Evolutionary conservation across 2,888 invertebrate genomes (phyloP).

Genomic region (Tetanocera ferruginea): DNA sequence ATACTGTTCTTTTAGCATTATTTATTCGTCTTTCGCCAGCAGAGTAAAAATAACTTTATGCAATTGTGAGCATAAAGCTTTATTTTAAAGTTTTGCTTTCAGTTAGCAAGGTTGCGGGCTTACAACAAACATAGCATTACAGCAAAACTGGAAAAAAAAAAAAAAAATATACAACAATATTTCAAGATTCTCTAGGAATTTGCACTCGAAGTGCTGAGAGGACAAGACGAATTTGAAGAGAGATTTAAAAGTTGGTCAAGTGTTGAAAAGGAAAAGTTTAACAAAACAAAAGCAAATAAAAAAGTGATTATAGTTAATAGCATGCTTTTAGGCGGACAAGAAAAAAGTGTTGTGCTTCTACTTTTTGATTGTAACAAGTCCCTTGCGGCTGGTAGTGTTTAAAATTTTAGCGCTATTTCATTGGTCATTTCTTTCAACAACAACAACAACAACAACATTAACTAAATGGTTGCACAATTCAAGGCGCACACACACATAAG

Average conservation of each 20-base stretch:
- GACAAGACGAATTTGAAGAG: conserved; percentile 57
- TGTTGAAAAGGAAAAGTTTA: conserved; percentile 18
- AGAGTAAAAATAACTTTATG: conserved; percentile 24
- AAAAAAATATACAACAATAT: conserved; percentile 31
- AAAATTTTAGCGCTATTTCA: too few species aligned
- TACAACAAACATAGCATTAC: too few species aligned
- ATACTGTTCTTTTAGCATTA: conserved; percentile 12
- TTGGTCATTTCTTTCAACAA: too few species aligned
- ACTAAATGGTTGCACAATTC: too few species aligned
- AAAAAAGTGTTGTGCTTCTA: not conserved
- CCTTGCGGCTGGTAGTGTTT: too few species aligned
- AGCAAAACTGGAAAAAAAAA: conserved; percentile 33
- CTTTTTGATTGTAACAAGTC: too few species aligned
- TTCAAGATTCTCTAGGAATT: conserved; percentile 51
- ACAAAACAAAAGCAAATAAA: conserved; percentile 19
- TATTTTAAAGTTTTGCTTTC: conserved; percentile 9
- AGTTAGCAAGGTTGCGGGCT: not conserved
- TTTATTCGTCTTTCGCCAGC: conserved; percentile 1
- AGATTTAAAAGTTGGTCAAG: conserved; percentile 45
- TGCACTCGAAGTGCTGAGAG: conserved; percentile 51
- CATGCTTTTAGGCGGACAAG: conserved; percentile 1
- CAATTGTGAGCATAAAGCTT: conserved; percentile 4
- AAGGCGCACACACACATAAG: too few species aligned
- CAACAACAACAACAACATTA: too few species aligned
- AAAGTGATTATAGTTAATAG: conserved; percentile 40